These are phyloP conservation scores for Tetramorium alpestre DNA, from an alignment of 1,140 invertebrate genomes.

Conservation along the genomic window DNA sequence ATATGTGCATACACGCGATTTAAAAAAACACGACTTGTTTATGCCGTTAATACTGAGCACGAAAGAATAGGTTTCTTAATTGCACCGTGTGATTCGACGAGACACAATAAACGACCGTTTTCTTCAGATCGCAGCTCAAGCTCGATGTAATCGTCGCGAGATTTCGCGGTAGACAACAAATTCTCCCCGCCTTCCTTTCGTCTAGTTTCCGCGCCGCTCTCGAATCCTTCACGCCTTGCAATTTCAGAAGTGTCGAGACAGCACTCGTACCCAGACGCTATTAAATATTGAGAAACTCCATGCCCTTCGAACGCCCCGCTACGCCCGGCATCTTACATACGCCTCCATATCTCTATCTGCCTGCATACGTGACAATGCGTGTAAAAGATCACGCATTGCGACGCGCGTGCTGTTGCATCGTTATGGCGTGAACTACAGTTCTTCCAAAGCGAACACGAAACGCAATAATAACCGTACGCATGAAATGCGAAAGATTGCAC, in stretches of 20 bases:
- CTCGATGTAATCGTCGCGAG: constrained; percentile 54
- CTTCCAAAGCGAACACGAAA: constrained; percentile 1
- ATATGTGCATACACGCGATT: background rate
- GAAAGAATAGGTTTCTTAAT: background rate
- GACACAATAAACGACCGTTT: background rate
- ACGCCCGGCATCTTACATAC: background rate
- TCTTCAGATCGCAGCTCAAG: constrained; percentile 66
- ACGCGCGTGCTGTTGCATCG: background rate
- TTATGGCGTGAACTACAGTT: background rate
- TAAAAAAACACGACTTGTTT: background rate
- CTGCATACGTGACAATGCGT: constrained; percentile 31
- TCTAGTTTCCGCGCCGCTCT: constrained; percentile 68
- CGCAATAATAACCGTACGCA: background rate
- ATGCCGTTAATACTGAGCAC: no score
- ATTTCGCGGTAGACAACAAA: constrained; percentile 40
- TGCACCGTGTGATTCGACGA: background rate
- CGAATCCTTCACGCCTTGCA: constrained; percentile 78
- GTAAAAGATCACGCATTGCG: constrained; percentile 8
- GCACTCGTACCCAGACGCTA: constrained; percentile 83
- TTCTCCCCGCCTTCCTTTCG: constrained; percentile 38
- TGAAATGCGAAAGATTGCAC: background rate
- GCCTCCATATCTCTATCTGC: constrained; percentile 5
- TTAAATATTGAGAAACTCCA: constrained; percentile 84
- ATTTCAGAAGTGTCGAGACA: constrained; percentile 85
- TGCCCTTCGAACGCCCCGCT: constrained; percentile 40